phyloP scores from a whole-genome alignment of 1,140 invertebrate species.

The Listronotus bonariensis region DNA sequence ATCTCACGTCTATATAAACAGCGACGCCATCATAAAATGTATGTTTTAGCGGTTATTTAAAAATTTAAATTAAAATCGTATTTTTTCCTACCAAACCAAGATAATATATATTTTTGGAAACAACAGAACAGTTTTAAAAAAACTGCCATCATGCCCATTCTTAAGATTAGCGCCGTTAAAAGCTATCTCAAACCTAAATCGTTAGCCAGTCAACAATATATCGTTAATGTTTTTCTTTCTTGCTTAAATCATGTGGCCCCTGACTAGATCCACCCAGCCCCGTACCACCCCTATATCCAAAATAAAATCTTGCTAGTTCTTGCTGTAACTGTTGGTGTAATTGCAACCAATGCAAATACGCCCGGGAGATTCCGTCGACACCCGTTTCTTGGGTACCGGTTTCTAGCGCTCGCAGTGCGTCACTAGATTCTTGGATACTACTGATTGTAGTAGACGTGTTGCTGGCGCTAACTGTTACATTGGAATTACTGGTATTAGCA shows the following conservation, averaged over 20 bases:
- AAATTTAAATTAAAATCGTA: too few relatives aligned
- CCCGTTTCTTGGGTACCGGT: constrained; percentile 9
- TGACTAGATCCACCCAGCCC: neutral
- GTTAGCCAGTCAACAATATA: too few relatives aligned
- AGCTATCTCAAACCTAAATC: too few relatives aligned
- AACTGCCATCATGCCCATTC: too few relatives aligned
- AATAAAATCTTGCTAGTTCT: constrained; percentile 31
- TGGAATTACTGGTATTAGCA: constrained; percentile 2
- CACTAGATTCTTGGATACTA: neutral
- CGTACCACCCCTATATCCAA: constrained; percentile 12
- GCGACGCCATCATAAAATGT: too few relatives aligned
- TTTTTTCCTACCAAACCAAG: too few relatives aligned
- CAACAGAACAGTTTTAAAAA: too few relatives aligned
- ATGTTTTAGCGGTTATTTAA: too few relatives aligned
- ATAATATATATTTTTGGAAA: too few relatives aligned
- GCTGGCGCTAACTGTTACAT: too few relatives aligned
- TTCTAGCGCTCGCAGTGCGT: neutral
- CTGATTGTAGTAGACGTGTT: neutral
- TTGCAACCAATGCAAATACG: constrained; percentile 32
- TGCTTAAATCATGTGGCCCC: constrained; percentile 33
- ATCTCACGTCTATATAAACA: too few relatives aligned
- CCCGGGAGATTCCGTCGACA: constrained; percentile 24
- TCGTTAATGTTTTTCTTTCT: constrained; percentile 25
- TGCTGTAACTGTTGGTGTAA: constrained; percentile 31
- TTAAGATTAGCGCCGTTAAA: too few relatives aligned